A percentile compares a stretch with the other conserved stretches of the same genome.
Conservation (phyloP, 2,888 invertebrate genomes). For the Ophioninae sp. region DNA sequence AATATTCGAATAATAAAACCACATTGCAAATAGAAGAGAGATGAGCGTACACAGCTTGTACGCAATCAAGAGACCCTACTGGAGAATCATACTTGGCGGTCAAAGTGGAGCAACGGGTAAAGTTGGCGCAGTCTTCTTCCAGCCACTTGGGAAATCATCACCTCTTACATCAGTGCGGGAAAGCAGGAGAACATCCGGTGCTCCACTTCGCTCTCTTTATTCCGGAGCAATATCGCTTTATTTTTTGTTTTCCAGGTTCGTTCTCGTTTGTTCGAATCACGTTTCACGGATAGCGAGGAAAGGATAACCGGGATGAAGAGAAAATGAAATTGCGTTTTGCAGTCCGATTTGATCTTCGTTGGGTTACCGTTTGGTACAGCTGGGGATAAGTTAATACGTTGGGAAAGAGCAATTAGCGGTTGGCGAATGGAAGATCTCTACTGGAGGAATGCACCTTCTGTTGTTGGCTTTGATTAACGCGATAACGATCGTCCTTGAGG, state of each 20-base stretch:
- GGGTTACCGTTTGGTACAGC: neutral
- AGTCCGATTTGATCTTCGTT: constrained; percentile 1
- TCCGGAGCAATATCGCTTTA: constrained; percentile 30
- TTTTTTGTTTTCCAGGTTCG: constrained; percentile 18
- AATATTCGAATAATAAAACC: neutral
- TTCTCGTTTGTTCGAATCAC: constrained; percentile 38
- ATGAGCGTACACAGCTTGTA: neutral
- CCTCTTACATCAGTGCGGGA: constrained; percentile 65
- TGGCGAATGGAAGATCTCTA: neutral
- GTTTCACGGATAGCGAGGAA: constrained; percentile 15
- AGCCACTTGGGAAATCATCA: constrained; percentile 79
- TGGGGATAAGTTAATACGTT: neutral
- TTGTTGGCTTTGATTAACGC: neutral
- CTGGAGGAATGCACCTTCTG: neutral
- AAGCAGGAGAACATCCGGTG: constrained; percentile 25
- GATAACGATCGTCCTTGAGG: neutral
- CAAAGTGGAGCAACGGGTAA: constrained; percentile 67
- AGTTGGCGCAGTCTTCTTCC: constrained; percentile 38
- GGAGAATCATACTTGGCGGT: constrained; percentile 71
- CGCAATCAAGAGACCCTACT: constrained; percentile 68
- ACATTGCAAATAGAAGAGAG: neutral
- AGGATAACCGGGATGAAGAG: neutral
- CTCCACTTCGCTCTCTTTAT: constrained; percentile 10
- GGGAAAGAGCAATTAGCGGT: neutral
- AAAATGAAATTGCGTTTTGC: constrained; percentile 16